Evolutionary conservation across 2,113 vertebrate species (phyloP), one percentile per base, ranked within the genome.

Genomic region (Callipepla squamata): DNA sequence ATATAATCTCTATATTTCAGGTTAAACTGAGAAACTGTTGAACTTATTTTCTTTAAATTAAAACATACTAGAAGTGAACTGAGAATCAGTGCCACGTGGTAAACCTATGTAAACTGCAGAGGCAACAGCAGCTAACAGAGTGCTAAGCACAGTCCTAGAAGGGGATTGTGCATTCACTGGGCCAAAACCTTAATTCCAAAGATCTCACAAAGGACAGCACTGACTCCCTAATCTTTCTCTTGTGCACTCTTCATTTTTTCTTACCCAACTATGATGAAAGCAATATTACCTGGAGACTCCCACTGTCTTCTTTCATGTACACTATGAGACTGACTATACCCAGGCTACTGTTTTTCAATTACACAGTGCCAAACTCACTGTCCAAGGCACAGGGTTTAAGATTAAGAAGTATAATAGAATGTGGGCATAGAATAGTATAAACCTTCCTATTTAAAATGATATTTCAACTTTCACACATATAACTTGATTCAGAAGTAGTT

Each of bases 81-180:
- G 11, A 84, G 47, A 77, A 77, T 45, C 20, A 36, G 22, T 20
- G 26, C 21, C 30, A 48, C 0, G 0, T 13, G 3, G 8, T 70
- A 78, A 86, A 30, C 9, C 38, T 22, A 66, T 69, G 20, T 8
- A 50, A 68, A 34, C 12, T 34, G 5, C 8, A 76, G 63, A 69
- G 48, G 9, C 14, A 74, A 18, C 16, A 79, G 16, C 30, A 82
- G n/a, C 22, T 7, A 69, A 40, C 1, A 1, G 13, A 82, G 36
- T 2, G 1, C 25, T 10, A 34, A 20, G 17, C 11, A 59, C 18
- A 77, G 32, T 2, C 65, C 7, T 0, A 1, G 2, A 79, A 65
- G 58, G 65, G 4, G 20, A 23, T n/a, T 93, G 76, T 45, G 13
- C 20, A 7, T 13, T 63, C 13, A 11, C 44, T 62, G 22, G 12